A percentile compares a stretch with the other conserved stretches of the same genome.
Evolutionary conservation across 2,797 vertebrate species (phyloP).

Genomic region (Nasua narica): DNA sequence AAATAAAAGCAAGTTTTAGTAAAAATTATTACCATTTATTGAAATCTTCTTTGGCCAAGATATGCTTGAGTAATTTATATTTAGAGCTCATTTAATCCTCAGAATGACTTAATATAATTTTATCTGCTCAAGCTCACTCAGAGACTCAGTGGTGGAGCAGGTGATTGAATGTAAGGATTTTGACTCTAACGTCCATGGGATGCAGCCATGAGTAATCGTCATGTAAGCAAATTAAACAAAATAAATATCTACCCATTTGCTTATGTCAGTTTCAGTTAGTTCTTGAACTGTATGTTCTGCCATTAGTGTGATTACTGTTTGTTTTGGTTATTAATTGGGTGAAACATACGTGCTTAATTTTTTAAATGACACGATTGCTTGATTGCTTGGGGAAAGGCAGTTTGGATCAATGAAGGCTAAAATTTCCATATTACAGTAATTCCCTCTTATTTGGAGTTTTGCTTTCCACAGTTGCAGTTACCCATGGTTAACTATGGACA

Average conservation of each 20-base stretch:
- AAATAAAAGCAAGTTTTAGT: background rate
- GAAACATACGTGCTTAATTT: conserved; percentile 54
- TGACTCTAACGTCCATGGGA: background rate
- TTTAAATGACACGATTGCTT: conserved; percentile 40
- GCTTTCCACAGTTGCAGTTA: background rate
- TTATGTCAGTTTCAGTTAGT: background rate
- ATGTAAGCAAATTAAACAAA: conserved; percentile 6
- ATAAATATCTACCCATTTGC: background rate
- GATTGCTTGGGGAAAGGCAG: conserved; percentile 6
- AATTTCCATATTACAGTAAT: conserved; percentile 22
- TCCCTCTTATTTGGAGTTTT: background rate
- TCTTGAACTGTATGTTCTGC: conserved; percentile 32
- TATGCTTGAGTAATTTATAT: background rate
- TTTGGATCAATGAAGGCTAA: conserved; percentile 54
- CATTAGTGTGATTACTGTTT: conserved; percentile 62
- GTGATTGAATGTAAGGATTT: background rate
- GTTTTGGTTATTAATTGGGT: conserved; percentile 49
- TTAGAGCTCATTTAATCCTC: background rate
- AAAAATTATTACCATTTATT: background rate
- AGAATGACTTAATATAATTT: background rate
- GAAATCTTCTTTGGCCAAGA: background rate
- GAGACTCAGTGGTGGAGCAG: background rate
- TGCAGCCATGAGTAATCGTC: background rate
- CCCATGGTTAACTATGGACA: background rate
- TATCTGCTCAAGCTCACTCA: background rate